A percentile compares a stretch with the other conserved stretches of the same genome.
Evolutionary conservation across 1,140 invertebrate genomes (phyloP).

Genomic region (Diuraphis noxia): DNA sequence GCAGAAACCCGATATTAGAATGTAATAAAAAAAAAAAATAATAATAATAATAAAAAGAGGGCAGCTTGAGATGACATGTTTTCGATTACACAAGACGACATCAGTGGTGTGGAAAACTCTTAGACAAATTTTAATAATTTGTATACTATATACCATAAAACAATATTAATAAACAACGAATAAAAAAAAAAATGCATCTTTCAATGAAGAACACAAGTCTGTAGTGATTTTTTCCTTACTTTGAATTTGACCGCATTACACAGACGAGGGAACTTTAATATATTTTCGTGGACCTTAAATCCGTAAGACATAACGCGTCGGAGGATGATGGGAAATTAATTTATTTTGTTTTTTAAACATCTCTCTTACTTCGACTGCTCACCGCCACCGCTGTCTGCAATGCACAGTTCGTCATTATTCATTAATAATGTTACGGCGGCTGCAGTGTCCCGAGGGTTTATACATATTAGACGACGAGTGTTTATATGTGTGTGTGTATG

Average conservation of each 20-base stretch:
- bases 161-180: slow-evolving; percentile 20
- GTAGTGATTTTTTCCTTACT: neutral
- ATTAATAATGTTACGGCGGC: slow-evolving; percentile 22
- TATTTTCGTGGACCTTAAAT: neutral
- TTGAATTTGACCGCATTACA: slow-evolving; percentile 10
- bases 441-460: neutral
- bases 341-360: slow-evolving; percentile 25
- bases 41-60: slow-evolving; percentile 28
- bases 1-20: slow-evolving; percentile 20
- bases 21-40: neutral
- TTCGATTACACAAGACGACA: slow-evolving; percentile 7
- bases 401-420: neutral
- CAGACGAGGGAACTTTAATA: slow-evolving; percentile 11
- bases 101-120: neutral
- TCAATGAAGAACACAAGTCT: neutral
- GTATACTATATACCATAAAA: neutral
- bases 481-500: no score
- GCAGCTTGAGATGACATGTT: slow-evolving; percentile 29
- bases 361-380: neutral
- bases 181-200: neutral
- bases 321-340: slow-evolving; percentile 6
- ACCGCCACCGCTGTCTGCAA: neutral
- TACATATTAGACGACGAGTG: neutral
- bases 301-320: slow-evolving; percentile 16
- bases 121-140: slow-evolving; percentile 19